Evolutionary conservation across 2,113 vertebrate genomes (phyloP), one percentile per base, ranked within the genome.

Genomic region (Gymnorhina tibicen): DNA sequence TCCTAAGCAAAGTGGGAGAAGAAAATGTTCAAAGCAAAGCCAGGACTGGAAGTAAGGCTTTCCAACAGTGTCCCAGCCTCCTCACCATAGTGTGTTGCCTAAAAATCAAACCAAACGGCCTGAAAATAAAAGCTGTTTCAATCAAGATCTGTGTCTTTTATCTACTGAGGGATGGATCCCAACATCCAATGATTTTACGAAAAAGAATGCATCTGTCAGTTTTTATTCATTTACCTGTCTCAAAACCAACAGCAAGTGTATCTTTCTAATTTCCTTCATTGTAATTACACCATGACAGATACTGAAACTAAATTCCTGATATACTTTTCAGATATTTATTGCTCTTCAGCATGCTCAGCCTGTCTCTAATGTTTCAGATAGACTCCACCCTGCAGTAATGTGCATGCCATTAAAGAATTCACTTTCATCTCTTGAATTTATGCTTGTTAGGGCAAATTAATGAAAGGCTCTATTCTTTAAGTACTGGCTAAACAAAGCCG

Each of bases 351-450:
- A 60, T 27, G 50, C 68, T 87, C 52, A 84, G 62, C 77, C 82
- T 75, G 80, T 82, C 79, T 91, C 39, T 58, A 77, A 89, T 2
- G 1, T 81, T 92, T 94, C 22, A 24, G 6, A 63, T 53, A 83
- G 82, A 41, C 81, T 84, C 93, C 86, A 94, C 76, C 87, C 90
- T 62, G 46, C 62, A 92, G 76, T 95, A 92, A 89, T 47, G 32
- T n/a, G 30, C 23, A 23, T 94, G 85, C 89, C 97, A 95, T 89
- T 64, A 41, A 94, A 93, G 86, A 97, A 97, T 95, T 96, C 92
- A 80, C 97, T 98, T 97, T 98, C 97, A 98, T 98, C 93, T 97
- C 60, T 58, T 62, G 76, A 95, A 95, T 94, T 90, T 89, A 79
- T 89, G 79, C 92, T 97, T 94, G 92, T 91, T 96, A 94, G 46